Conservation (phyloP, 2,888 invertebrate genomes). For the Erebia palarica region DNA sequence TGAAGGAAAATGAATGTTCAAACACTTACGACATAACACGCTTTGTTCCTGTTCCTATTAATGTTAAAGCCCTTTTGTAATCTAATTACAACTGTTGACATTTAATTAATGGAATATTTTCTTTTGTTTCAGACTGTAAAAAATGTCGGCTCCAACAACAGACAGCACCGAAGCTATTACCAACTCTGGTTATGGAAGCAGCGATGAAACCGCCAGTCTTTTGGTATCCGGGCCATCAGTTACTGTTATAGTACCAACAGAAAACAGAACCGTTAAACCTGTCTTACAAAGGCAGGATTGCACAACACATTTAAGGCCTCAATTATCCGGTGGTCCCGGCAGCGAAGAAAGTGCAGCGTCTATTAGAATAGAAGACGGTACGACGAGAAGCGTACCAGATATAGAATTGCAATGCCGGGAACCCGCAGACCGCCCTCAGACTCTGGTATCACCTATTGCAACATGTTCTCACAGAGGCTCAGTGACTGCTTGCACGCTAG, state of each 20-base stretch:
- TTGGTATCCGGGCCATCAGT: slow-evolving; percentile 85
- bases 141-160: slow-evolving; percentile 76
- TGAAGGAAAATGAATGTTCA: slow-evolving; percentile 1
- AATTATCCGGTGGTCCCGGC: slow-evolving; percentile 87
- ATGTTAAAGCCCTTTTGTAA: neutral
- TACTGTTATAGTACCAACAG: slow-evolving; percentile 75
- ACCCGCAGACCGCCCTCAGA: slow-evolving; percentile 79
- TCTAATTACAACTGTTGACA: neutral
- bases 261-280: slow-evolving; percentile 85
- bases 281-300: slow-evolving; percentile 93
- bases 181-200: slow-evolving; percentile 87
- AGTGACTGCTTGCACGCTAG: slow-evolving; percentile 85
- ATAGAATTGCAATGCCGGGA: slow-evolving; percentile 90
- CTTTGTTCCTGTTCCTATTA: neutral
- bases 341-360: slow-evolving; percentile 88
- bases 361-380: slow-evolving; percentile 84
- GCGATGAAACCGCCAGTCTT: slow-evolving; percentile 92
- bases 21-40: neutral
- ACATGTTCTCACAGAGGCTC: slow-evolving; percentile 84
- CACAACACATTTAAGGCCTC: slow-evolving; percentile 88
- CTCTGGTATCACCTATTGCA: slow-evolving; percentile 80
- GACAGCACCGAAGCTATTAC: slow-evolving; percentile 81
- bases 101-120: slow-evolving; percentile 21
- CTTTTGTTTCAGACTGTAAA: slow-evolving; percentile 65
- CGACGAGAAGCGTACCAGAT: slow-evolving; percentile 90